Conservation (phyloP, 2,113 vertebrate genomes). For the Lepisosteus oculatus region DNA sequence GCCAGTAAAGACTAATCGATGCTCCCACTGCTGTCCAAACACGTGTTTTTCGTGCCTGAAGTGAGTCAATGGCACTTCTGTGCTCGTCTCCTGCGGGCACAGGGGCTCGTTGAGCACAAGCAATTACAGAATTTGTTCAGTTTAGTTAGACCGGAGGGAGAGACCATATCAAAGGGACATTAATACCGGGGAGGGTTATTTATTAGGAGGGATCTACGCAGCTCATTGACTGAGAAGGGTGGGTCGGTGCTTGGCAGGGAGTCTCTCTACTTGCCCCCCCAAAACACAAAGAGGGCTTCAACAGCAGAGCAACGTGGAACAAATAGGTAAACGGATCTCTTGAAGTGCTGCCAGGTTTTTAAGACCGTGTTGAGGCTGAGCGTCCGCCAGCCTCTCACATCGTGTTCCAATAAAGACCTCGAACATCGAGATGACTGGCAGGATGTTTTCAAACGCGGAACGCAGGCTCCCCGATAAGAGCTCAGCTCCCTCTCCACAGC, state of each 20-base stretch:
- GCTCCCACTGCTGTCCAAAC: background rate
- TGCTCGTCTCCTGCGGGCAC: background rate
- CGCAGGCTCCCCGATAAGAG: background rate
- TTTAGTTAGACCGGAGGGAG: background rate
- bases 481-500: too few relatives aligned
- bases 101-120: background rate
- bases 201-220: background rate
- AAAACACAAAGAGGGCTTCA: background rate
- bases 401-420: constrained; percentile 60
- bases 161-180: background rate
- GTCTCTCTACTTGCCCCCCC: too few relatives aligned
- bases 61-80: background rate
- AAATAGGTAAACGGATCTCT: constrained; percentile 52
- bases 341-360: constrained; percentile 46
- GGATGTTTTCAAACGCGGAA: background rate
- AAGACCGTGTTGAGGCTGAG: background rate
- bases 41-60: background rate
- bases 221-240: background rate
- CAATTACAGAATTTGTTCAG: constrained; percentile 17
- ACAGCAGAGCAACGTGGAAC: constrained; percentile 44
- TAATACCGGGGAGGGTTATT: background rate
- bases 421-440: background rate
- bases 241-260: background rate
- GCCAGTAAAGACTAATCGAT: background rate
- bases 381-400: constrained; percentile 41